Percentiles rank a stretch among this genome's conserved stretches.
Evolutionary conservation across 2,888 invertebrate genomes (phyloP).

Genomic region (Latheticus oryzae): DNA sequence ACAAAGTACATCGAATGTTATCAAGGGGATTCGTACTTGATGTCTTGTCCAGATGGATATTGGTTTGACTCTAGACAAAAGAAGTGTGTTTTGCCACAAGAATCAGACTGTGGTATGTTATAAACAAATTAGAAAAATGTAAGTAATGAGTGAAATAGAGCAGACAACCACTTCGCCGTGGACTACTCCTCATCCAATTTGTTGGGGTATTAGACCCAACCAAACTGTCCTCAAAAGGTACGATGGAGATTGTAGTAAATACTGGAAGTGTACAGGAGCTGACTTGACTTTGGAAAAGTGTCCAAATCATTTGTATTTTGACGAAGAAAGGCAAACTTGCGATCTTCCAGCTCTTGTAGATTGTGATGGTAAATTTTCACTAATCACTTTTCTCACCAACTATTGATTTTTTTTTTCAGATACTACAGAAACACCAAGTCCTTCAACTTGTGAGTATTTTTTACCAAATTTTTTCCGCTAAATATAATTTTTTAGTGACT

Average conservation of each 20-base stretch:
- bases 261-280: slow-evolving; percentile 15
- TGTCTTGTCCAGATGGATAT: slow-evolving; percentile 8
- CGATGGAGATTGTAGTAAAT: slow-evolving; percentile 23
- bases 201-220: slow-evolving; percentile 18
- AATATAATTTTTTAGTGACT: slow-evolving; percentile 15
- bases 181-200: slow-evolving; percentile 24
- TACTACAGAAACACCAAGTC: slow-evolving; percentile 18
- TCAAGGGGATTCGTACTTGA: slow-evolving; percentile 9
- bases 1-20: slow-evolving; percentile 31
- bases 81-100: not conserved
- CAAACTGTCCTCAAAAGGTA: slow-evolving; percentile 9
- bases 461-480: not conserved
- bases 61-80: slow-evolving; percentile 1
- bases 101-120: slow-evolving; percentile 14
- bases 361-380: slow-evolving; percentile 12
- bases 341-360: slow-evolving; percentile 10
- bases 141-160: not conserved
- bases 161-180: not conserved
- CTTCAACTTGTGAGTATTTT: too few species aligned
- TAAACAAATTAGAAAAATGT: too few species aligned
- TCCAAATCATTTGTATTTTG: slow-evolving; percentile 14
- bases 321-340: slow-evolving; percentile 13
- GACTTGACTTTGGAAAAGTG: not conserved
- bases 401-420: slow-evolving; percentile 16
- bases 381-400: not conserved